A percentile compares a stretch with the other conserved stretches of the same genome.
Evolutionary conservation across 1,140 invertebrate genomes (phyloP).

Genomic region (Drosophila neocordata): DNA sequence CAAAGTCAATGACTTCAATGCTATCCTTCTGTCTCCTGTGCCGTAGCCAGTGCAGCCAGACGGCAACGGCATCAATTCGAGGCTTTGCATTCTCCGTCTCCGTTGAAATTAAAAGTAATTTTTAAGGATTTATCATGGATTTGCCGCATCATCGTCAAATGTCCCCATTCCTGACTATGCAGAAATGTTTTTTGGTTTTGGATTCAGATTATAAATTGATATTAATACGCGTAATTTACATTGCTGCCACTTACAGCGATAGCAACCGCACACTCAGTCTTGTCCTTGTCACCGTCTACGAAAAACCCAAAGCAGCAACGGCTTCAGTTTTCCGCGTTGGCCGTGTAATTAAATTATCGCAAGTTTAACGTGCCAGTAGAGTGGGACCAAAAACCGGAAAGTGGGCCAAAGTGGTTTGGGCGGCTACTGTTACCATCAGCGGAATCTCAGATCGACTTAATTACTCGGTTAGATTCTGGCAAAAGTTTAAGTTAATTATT

Average conservation of each 20-base stretch:
- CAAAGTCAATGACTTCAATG: conserved; percentile 32
- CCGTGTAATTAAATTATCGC: conserved; percentile 65
- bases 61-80: conserved; percentile 42
- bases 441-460: conserved; percentile 50
- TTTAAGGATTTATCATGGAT: conserved; percentile 69
- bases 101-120: conserved; percentile 61
- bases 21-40: conserved; percentile 16
- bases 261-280: conserved; percentile 28
- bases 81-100: conserved; percentile 52
- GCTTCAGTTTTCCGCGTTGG: conserved; percentile 35
- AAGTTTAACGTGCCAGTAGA: conserved; percentile 53
- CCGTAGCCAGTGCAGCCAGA: conserved; percentile 28
- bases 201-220: conserved; percentile 65
- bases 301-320: neutral
- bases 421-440: neutral
- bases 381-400: conserved; percentile 20
- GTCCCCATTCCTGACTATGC: conserved; percentile 40
- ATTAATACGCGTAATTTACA: conserved; percentile 68
- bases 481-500: conserved; percentile 47
- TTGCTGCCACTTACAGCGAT: conserved; percentile 56
- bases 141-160: conserved; percentile 55
- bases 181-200: conserved; percentile 38
- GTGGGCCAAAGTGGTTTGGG: conserved; percentile 17
- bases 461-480: conserved; percentile 50
- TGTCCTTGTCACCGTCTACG: conserved; percentile 13